Evolutionary conservation across 2,888 invertebrate species (phyloP), one percentile per base, ranked within the genome.

Genomic region (Pediacus dermestoides): DNA sequence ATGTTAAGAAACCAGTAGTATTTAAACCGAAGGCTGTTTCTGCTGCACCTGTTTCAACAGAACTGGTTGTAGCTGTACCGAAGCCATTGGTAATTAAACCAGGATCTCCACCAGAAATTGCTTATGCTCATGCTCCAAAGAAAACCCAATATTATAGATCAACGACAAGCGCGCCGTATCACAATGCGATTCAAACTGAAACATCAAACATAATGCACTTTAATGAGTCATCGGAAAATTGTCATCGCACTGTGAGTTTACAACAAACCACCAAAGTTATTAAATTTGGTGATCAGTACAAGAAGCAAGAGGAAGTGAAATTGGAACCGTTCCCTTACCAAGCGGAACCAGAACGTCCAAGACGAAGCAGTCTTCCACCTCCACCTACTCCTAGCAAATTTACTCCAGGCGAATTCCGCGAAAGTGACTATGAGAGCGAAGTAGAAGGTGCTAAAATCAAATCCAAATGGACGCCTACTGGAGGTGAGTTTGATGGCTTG

Each of bases 401-500:
- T 55, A 63, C 78, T 11, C 78, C 76, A 3, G 81, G 81, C 7
- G 78, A 80, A 42, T 80, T 77, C 45, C 70, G 76, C 9, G 82
- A 82, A 53, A 81, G 80, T 34, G 83, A 83, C 53, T 83, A 83
- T 51, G 82, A 83, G 52, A 81, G 81, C 58, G 83, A 84, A 53
- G 70, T 77, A 3, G 84, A 83, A 42, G 68, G 71, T 8, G 63
- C 71, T 0, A 72, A 73, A 52, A 81, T 84, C 39, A 75, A 74
- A 36, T 73, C 80, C 0, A 73, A 78, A 37, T 84, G 84, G 84
- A 72, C 75, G 1, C 82, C 82, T 1, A 68, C 72, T 7, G 77
- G 77, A 10, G 73, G 72, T 34, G 78, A 79, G 37, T 71, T 69
- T 1, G 75, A 79, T 32, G 75, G 77, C 28, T 72, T 75, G 1